These are phyloP conservation scores for Caenorhabditis brenneri DNA, from an alignment of 1,140 invertebrate genomes.

Conservation along the genomic window DNA sequence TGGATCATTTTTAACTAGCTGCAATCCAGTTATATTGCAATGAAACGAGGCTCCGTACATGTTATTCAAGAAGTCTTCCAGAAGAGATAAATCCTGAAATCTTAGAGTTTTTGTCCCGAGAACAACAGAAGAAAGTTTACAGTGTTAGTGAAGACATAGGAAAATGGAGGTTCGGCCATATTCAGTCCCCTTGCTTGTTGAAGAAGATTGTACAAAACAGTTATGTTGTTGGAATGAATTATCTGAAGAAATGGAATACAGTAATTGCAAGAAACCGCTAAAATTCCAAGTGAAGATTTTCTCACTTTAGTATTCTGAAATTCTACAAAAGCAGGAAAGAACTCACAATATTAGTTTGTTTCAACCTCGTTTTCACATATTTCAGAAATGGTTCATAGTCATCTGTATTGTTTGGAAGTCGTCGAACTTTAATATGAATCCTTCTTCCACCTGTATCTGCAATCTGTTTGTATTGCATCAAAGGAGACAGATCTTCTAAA, in stretches of 20 bases:
- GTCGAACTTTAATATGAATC: constrained; percentile 57
- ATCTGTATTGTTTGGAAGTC: constrained; percentile 55
- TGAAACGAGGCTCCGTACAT: constrained; percentile 59
- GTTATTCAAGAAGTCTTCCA: constrained; percentile 64
- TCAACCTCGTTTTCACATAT: constrained; percentile 61
- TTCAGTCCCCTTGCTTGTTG: constrained; percentile 61
- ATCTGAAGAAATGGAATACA: too few species aligned
- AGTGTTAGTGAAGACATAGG: constrained; percentile 66
- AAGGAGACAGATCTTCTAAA: constrained; percentile 39
- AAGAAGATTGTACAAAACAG: constrained; percentile 63
- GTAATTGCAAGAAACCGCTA: too few species aligned
- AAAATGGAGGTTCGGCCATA: constrained; percentile 66
- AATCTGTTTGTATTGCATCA: constrained; percentile 54
- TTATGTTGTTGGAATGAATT: constrained; percentile 64
- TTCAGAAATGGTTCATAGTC: constrained; percentile 64
- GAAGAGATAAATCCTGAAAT: constrained; percentile 62
- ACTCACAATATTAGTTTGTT: constrained; percentile 66
- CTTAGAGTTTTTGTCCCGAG: not conserved
- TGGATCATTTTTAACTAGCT: constrained; percentile 63
- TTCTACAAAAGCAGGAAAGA: not conserved
- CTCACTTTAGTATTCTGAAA: not conserved
- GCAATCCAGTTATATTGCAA: constrained; percentile 69
- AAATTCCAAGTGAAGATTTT: too few species aligned
- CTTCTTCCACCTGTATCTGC: constrained; percentile 57
- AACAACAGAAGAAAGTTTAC: constrained; percentile 49